Evolutionary conservation across 1,140 invertebrate species (phyloP).

Genomic region (Gonatopus flavifemur): DNA sequence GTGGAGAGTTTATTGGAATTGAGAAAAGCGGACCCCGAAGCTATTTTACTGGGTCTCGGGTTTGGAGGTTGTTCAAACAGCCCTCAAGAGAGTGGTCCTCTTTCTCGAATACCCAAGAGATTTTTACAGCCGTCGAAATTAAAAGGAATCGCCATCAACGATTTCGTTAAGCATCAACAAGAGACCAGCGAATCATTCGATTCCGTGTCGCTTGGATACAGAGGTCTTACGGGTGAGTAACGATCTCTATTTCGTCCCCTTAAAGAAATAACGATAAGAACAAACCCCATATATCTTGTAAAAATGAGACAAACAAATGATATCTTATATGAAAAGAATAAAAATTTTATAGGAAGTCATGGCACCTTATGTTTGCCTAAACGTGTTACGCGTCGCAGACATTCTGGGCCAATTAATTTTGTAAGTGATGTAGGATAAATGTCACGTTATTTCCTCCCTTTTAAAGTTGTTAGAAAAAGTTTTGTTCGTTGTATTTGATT

Average conservation of each 20-base stretch:
- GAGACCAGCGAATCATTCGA: slow-evolving; percentile 62
- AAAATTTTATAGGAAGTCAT: slow-evolving; percentile 54
- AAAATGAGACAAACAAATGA: not conserved
- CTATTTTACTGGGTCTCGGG: slow-evolving; percentile 70
- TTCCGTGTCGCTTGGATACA: slow-evolving; percentile 66
- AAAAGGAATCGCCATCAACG: slow-evolving; percentile 63
- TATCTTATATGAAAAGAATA: slow-evolving; percentile 2
- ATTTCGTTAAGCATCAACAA: slow-evolving; percentile 65
- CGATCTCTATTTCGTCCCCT: too few species aligned
- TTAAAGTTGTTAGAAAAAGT: slow-evolving; percentile 19
- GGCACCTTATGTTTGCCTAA: slow-evolving; percentile 47
- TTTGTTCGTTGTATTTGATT: too few species aligned
- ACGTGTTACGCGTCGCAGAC: slow-evolving; percentile 45
- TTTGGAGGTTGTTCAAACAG: slow-evolving; percentile 57
- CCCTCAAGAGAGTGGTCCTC: slow-evolving; percentile 58
- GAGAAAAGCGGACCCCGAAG: slow-evolving; percentile 74
- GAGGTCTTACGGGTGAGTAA: slow-evolving; percentile 62
- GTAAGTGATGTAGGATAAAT: slow-evolving; percentile 45
- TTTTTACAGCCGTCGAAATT: slow-evolving; percentile 66
- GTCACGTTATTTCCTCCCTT: slow-evolving; percentile 3
- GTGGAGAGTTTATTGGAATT: slow-evolving; percentile 74
- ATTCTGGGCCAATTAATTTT: slow-evolving; percentile 53
- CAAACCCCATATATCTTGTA: not conserved
- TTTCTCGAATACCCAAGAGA: slow-evolving; percentile 68
- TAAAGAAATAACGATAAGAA: not conserved